Conservation (phyloP, 2,113 vertebrate species). For the Accipiter cooperii region DNA sequence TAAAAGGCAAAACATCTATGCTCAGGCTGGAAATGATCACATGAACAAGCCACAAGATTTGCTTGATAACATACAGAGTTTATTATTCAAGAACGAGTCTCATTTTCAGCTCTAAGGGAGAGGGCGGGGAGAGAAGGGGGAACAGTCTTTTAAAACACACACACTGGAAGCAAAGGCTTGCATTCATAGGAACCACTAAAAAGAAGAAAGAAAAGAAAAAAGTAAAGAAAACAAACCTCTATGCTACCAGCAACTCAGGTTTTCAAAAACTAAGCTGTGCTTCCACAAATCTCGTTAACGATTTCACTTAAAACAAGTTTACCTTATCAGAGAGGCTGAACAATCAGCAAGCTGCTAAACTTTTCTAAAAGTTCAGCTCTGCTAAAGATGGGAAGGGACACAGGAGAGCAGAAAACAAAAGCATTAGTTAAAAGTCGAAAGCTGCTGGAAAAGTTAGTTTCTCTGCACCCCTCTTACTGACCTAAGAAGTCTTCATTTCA, state of each 20-base stretch:
- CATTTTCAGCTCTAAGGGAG: conserved; percentile 29
- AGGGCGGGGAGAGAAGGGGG: conserved; percentile 25
- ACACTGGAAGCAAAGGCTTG: neutral
- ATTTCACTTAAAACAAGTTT: neutral
- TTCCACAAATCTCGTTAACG: neutral
- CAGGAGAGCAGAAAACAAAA: neutral
- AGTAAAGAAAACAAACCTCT: neutral
- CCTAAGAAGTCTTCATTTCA: conserved; percentile 65
- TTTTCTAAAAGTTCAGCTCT: neutral
- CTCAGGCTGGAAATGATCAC: conserved; percentile 35
- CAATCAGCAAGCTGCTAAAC: neutral
- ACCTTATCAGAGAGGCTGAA: neutral
- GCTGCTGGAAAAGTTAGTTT: conserved; percentile 42
- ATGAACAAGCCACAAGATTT: conserved; percentile 65
- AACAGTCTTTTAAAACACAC: conserved; percentile 52
- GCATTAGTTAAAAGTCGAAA: neutral
- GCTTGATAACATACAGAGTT: conserved; percentile 54
- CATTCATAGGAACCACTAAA: neutral
- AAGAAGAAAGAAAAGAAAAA: neutral
- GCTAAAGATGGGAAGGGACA: neutral
- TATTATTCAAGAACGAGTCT: conserved; percentile 33
- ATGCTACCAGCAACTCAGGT: neutral
- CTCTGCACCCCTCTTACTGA: conserved; percentile 61
- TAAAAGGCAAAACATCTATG: conserved; percentile 37
- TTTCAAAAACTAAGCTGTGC: neutral